Evolutionary conservation across 2,888 invertebrate species (phyloP).

Genomic region (Lasioglossum lativentre): DNA sequence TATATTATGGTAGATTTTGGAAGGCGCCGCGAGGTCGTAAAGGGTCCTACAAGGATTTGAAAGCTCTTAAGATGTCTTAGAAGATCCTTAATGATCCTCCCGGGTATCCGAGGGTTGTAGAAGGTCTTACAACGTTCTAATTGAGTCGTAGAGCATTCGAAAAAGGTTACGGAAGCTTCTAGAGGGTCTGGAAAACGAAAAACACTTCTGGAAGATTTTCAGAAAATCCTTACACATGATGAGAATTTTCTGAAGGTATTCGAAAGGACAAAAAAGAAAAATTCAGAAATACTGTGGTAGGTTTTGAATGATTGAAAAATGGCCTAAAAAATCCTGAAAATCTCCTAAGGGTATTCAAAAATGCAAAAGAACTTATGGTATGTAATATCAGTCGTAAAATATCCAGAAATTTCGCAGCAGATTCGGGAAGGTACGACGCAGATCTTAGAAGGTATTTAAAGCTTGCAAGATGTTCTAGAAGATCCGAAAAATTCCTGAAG

Average conservation of each 20-base stretch:
- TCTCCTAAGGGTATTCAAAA: too few species aligned
- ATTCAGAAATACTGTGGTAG: neutral
- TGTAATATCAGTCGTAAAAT: too few species aligned
- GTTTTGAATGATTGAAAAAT: neutral
- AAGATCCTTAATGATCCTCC: neutral
- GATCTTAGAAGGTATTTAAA: neutral
- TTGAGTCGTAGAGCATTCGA: neutral
- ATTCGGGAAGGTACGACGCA: too few species aligned
- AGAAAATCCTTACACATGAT: neutral
- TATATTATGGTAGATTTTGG: neutral
- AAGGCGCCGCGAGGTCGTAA: neutral
- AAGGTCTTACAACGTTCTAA: neutral
- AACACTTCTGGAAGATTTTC: neutral
- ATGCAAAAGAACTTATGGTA: too few species aligned
- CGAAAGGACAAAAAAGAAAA: neutral
- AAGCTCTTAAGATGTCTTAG: neutral
- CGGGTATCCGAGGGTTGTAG: neutral
- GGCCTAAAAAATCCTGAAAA: neutral
- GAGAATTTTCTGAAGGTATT: neutral
- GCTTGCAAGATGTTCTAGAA: neutral
- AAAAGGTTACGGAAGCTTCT: neutral
- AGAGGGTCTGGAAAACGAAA: neutral
- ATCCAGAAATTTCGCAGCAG: too few species aligned
- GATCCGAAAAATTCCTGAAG: neutral
- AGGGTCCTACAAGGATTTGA: neutral